Conservation (phyloP, 2,888 invertebrate genomes). For the Acanthoscelides obtectus region DNA sequence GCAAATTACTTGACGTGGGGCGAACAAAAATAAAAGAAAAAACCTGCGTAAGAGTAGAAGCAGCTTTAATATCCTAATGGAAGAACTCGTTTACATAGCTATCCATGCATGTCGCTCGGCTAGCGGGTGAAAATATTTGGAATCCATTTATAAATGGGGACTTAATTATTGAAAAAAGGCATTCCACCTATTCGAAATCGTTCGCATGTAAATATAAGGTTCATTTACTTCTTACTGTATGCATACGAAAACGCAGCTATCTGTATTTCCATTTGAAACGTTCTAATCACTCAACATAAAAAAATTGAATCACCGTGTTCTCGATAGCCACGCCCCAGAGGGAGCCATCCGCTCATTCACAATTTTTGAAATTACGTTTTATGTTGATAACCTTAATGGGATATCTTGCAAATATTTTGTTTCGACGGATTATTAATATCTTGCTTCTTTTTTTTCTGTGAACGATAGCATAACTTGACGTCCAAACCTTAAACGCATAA, state of each 20-base stretch:
- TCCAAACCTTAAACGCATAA: no score
- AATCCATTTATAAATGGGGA: slow-evolving; percentile 18
- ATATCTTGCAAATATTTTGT: no score
- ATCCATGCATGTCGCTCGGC: slow-evolving; percentile 15
- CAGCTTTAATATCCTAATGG: slow-evolving; percentile 30
- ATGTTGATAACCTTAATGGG: no score
- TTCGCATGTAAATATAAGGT: neutral
- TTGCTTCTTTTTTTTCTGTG: no score
- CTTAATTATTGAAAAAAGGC: slow-evolving; percentile 23
- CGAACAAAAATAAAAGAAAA: slow-evolving; percentile 19
- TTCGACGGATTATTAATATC: no score
- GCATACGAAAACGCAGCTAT: neutral
- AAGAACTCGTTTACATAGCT: slow-evolving; percentile 24
- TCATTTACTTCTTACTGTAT: neutral
- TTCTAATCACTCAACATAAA: neutral
- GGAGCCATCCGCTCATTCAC: neutral
- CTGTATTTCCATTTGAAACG: neutral
- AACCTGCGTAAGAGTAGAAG: neutral
- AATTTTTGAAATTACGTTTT: no score
- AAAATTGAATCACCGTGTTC: neutral
- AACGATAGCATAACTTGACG: no score
- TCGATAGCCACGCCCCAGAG: neutral
- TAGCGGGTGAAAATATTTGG: slow-evolving; percentile 9
- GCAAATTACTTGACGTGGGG: slow-evolving; percentile 18
- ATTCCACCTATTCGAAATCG: slow-evolving; percentile 4